These are phyloP conservation scores for Gopherus evgoodei DNA, from an alignment of 2,113 vertebrate genomes.

Conservation along the genomic window DNA sequence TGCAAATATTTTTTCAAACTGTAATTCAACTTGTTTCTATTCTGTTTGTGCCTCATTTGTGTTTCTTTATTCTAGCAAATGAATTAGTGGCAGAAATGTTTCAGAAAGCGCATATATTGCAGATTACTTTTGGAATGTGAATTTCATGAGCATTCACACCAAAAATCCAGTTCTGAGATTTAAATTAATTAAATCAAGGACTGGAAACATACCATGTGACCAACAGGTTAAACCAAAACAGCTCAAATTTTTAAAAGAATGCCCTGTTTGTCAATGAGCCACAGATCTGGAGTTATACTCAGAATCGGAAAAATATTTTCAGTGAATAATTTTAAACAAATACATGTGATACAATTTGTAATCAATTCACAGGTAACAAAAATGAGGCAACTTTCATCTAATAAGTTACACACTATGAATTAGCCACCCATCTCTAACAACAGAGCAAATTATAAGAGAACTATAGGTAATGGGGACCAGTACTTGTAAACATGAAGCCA, in stretches of 20 bases:
- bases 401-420: background rate
- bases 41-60: accelerated
- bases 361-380: background rate
- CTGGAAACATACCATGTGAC: accelerated
- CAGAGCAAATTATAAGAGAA: background rate
- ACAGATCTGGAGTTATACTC: conserved; percentile 13
- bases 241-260: background rate
- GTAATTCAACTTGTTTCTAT: no score
- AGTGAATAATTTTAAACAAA: background rate
- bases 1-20: background rate
- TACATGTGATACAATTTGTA: background rate
- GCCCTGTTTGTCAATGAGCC: background rate
- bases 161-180: accelerated
- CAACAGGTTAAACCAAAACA: background rate
- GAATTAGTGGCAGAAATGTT: background rate
- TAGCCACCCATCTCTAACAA: background rate
- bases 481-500: background rate
- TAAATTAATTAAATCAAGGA: accelerated
- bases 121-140: accelerated
- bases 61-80: background rate
- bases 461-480: background rate
- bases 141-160: accelerated
- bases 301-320: background rate
- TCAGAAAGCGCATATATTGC: accelerated
- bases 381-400: background rate